Base-by-base conservation (phyloP, 2,888 invertebrate genomes). In the Pinctada fucata region DNA sequence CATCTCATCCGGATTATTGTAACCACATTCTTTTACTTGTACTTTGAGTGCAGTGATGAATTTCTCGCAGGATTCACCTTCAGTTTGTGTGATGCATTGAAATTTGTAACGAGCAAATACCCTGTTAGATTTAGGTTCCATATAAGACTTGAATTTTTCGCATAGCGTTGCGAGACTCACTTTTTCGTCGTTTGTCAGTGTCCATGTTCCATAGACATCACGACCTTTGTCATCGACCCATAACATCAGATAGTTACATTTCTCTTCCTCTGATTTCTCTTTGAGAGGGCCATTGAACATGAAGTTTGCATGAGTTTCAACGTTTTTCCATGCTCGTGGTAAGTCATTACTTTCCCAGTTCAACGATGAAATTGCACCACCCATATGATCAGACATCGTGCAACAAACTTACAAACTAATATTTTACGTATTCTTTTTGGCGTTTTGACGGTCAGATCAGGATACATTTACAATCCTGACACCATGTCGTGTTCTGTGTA, bases 231-330 rank as follows among this genome's bases (percentile, higher is more conserved):
- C n/a, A n/a, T n/a, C n/a, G n/a, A n/a, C n/a, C n/a, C n/a, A n/a
- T n/a, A 8, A 58, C 70, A 73, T 83, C 6, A 85, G 86, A 74
- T 85, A 85, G 16, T 85, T 64, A 76, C 80, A 80, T 10, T 80
- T 79, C 45, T 80, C 10, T 3, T 70, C 49, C 16, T 69, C 70
- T 6, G 63, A 64, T 58, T 58, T 45, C 72, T 85, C 86, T 64
- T 47, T 58, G 3, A 82, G 58, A 8, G n/a, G n/a, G n/a, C 58
- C 58, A 58, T 58, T 58, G n/a, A 58, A 58, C 58, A 58, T 58
- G 58, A 58, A 58, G n/a, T 8, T 58, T 10, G 58, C 58, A 58
- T 58, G 58, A n/a, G 10, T 58, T 58, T 58, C 58, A 58, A 58
- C 8, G n/a, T 58, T 58, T 58, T 58, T 58, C 58, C 58, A 58